Base-by-base conservation (phyloP, 2,888 invertebrate species). In the Cheilosia pagana region DNA sequence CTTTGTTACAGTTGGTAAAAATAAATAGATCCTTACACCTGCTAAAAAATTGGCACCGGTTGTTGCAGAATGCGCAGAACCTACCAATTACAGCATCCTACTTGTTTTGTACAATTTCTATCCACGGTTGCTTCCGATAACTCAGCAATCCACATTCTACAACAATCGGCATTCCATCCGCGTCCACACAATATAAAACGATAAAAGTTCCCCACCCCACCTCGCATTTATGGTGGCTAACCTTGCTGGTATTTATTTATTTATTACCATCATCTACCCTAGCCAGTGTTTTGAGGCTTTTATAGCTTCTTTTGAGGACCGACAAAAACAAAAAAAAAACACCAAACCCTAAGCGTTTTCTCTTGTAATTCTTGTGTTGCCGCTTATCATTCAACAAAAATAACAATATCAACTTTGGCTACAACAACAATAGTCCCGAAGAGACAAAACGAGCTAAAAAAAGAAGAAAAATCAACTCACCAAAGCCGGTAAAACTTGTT, bases 401-500 rank as follows among this genome's bases (percentile, higher is more conserved):
- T 67, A 62, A 50, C 43, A 59, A 43, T 35, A 35, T 23, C 62
- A 77, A 45, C 45, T 23, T 23, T 21, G 53, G 53, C 43, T 28
- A 39, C 35, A 67, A 35, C 23, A 70, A n/a, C 35, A 28, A 39
- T 31, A 70, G 35, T 62, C 23, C 35, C 41, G 57, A 28, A 16
- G 31, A 35, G 35, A 35, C 10, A 12, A 35, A 31, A 31, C 10
- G 31, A 75, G 28, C 65, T 10, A 16, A n/a, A 31, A 39, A 31
- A 28, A n/a, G 60, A 63, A 16, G 2, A 28, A 28, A 28, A 28
- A 28, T 2, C 28, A 74, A 86, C 89, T 90, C 88, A 95, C 95
- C 93, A 95, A 95, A 31, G 95, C 94, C 4, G 97, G 97, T 86
- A 98, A 92, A 71, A 94, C 94, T 90, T 97, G 97, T 88, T 96